Evolutionary conservation across 35 echinoderm and acorn worm species (phyloP), one percentile per base, ranked within the genome.

Genomic region (Acanthaster planci): DNA sequence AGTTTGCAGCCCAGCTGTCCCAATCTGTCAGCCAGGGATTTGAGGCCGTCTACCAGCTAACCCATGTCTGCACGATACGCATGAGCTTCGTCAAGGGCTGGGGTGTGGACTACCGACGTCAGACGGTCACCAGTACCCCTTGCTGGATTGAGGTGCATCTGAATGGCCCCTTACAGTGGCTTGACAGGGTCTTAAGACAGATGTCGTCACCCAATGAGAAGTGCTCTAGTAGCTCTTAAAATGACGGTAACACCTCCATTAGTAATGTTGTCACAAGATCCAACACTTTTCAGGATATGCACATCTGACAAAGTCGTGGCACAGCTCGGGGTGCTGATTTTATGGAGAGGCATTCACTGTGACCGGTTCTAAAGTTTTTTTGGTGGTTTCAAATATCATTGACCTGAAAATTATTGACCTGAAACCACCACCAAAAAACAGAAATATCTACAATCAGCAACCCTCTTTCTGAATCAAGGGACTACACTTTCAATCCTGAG

Each of bases 31-130:
- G 93, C 44, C 84, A 87, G 53, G 96, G 96, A 27, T 99, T 99
- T 79, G 96, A 99, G 57, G 96, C 96, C 22, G 96, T 99, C 29
- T 94, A 99, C 68, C 89, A 94, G 76, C 79, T 99, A 19, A 99
- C 96, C 16, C 81, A 92, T 7, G 93, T 99, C 92, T 99, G 96
- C 76, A 93, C 96, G 39, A 99, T 99, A 78, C 88, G 96, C 31
- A 86, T 99, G 89, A 99, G 96, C 50, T 99, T 99, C 78, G 96
- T 99, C 14, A 99, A 99, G 64, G 96, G 96, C 77, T 99, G 96
- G 96, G 96, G 96, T 22, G 96, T 92, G 9, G 96, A 99, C 40
- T 99, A 99, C 44, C 85, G 96, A 29, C 85, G 96, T 16, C 96
- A 99, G 60, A 99, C 96, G 1, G 92, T 99, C 30, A 99, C 92